Evolutionary conservation across 2,888 invertebrate species (phyloP), one percentile per base, ranked within the genome.

Genomic region (Geotrupes spiniger): DNA sequence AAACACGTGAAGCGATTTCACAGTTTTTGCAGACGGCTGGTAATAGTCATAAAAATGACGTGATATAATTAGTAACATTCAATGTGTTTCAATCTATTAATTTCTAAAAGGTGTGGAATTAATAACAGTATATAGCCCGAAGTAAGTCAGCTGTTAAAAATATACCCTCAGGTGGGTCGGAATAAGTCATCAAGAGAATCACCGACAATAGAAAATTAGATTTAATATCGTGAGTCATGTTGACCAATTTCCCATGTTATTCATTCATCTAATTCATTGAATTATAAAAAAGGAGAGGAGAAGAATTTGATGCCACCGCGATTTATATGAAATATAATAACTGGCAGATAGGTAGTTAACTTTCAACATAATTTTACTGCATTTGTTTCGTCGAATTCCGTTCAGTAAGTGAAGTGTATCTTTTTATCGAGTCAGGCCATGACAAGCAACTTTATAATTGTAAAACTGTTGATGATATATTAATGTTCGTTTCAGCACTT

Each of bases 391-490:
- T 60, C 56, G 59, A 62, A 62, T 62, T 59, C 57, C 60, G 53
- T 52, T 45, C 53, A 39, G 53, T 56, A 61, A 59, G 58, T 61
- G 57, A 58, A 58, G 58, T 59, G 54, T 52, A 52, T 43, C 53
- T 54, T 63, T 61, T 62, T 53, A 54, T 52, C 59, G 51, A 61
- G 57, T 60, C 60, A 61, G 56, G 51, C 54, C 56, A 51, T 63
- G 63, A 64, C 62, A 49, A 42, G 62, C 63, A 63, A 61, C 61
- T 63, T 63, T 64, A 57, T 62, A 60, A 62, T 64, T 61, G 60
- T 61, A 54, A 63, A 61, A 60, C 59, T 60, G 61, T 62, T 63
- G 63, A 63, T 63, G 62, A 63, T 63, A 59, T 60, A 62, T 62
- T 60, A 62, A 60, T 60, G 59, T 57, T 59, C 42, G 59, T 62